phyloP scores from a whole-genome alignment of 1,140 invertebrate species.

The Diploscapter pachys region DNA sequence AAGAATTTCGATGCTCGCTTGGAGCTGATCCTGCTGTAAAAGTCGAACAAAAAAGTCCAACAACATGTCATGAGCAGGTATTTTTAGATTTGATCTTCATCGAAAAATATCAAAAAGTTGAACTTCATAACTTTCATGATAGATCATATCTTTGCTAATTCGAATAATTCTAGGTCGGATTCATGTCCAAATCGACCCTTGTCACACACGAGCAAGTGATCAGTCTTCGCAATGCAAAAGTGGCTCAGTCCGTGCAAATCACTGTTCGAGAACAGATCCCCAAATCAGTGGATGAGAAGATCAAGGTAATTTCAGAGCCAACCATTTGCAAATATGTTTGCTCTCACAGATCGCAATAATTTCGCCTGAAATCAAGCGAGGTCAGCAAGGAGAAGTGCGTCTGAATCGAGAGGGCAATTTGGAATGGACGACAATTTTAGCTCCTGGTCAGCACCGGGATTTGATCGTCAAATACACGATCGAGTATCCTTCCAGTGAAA shows the following conservation, averaged over 20 bases:
- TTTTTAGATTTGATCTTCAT: background rate
- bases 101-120: background rate
- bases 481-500: slow-evolving; percentile 38
- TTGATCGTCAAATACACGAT: slow-evolving; percentile 38
- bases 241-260: slow-evolving; percentile 49
- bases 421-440: slow-evolving; percentile 38
- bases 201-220: slow-evolving; percentile 56
- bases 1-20: slow-evolving; percentile 61
- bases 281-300: slow-evolving; percentile 42
- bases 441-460: slow-evolving; percentile 32
- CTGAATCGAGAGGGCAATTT: slow-evolving; percentile 42
- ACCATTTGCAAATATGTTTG: slow-evolving; percentile 3
- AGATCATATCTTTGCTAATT: background rate
- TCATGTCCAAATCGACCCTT: slow-evolving; percentile 44
- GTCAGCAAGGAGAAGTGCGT: slow-evolving; percentile 23
- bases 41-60: slow-evolving; percentile 58
- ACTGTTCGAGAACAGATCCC: slow-evolving; percentile 58
- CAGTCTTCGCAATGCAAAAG: slow-evolving; percentile 59
- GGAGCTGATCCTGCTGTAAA: slow-evolving; percentile 60
- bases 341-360: slow-evolving; percentile 40
- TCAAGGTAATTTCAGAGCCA: slow-evolving; percentile 32
- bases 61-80: slow-evolving; percentile 45
- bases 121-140: background rate
- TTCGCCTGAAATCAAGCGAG: slow-evolving; percentile 39
- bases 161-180: slow-evolving; percentile 38